These are phyloP conservation scores for Oncorhynchus gorbuscha DNA, from an alignment of 2,113 vertebrate genomes.

Conservation along the genomic window DNA sequence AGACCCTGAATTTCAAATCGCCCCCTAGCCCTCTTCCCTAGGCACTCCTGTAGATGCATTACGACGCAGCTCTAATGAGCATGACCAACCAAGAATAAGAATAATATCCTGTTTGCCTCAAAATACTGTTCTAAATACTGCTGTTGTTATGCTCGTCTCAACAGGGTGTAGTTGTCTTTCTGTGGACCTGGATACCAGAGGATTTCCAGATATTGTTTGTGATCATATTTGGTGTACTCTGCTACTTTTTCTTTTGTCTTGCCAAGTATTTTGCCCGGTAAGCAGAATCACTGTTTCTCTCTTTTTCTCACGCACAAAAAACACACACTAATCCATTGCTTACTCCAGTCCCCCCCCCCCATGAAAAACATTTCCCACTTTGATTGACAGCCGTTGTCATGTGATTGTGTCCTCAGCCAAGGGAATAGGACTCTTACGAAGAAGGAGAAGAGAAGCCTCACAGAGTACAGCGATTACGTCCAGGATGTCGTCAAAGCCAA, in stretches of 20 bases:
- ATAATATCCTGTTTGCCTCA: background rate
- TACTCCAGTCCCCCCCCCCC: no score
- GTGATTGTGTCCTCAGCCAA: slow-evolving; percentile 50
- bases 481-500: slow-evolving; percentile 72
- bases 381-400: slow-evolving; percentile 9
- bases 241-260: slow-evolving; percentile 71
- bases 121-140: background rate
- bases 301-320: background rate
- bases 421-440: slow-evolving; percentile 69
- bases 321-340: background rate
- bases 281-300: slow-evolving; percentile 28
- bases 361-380: background rate
- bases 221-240: slow-evolving; percentile 64
- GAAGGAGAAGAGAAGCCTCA: slow-evolving; percentile 73
- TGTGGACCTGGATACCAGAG: slow-evolving; percentile 79
- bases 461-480: slow-evolving; percentile 69
- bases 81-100: background rate
- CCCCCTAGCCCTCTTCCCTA: no score
- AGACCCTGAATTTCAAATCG: background rate
- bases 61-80: no score
- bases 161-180: slow-evolving; percentile 66
- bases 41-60: no score
- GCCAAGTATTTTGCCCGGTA: slow-evolving; percentile 74
- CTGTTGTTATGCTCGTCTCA: slow-evolving; percentile 13
- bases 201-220: slow-evolving; percentile 73